Percentiles rank a stretch among this genome's conserved stretches.
These are phyloP conservation scores for Cyclura pinguis DNA, from an alignment of 2,797 vertebrate species.

Conservation along the genomic window DNA sequence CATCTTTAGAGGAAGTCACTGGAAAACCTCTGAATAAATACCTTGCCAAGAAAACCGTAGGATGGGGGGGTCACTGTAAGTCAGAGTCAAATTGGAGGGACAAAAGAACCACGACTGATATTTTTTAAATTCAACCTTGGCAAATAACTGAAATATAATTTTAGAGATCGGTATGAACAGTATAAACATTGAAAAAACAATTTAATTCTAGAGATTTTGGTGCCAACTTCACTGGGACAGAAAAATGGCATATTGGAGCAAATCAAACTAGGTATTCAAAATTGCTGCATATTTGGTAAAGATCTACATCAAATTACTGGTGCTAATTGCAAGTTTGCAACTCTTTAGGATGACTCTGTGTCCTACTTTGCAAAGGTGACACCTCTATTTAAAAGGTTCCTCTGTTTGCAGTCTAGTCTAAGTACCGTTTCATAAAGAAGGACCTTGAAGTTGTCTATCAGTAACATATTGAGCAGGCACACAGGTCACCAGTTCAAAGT, in stretches of 20 bases:
- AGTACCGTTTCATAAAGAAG: not conserved
- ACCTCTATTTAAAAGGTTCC: not conserved
- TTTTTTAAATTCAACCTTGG: slow-evolving; percentile 45
- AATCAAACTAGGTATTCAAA: slow-evolving; percentile 1
- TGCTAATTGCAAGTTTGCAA: not conserved
- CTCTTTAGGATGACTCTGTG: not conserved
- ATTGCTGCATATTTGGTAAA: slow-evolving; percentile 41
- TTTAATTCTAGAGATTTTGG: slow-evolving; percentile 23
- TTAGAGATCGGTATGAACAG: slow-evolving; percentile 47
- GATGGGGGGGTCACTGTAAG: no score
- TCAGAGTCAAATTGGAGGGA: no score
- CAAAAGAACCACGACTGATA: not conserved
- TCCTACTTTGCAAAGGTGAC: not conserved
- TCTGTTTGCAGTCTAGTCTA: not conserved
- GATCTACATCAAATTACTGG: slow-evolving; percentile 54
- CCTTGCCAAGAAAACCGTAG: no score
- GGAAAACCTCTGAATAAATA: no score
- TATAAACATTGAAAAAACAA: slow-evolving; percentile 18
- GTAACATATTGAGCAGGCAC: not conserved
- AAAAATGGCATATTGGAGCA: slow-evolving; percentile 43
- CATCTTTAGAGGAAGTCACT: no score
- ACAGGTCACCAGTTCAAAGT: not conserved
- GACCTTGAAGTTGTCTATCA: not conserved
- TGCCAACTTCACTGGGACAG: slow-evolving; percentile 36
- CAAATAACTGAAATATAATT: slow-evolving; percentile 36